A percentile compares a stretch with the other conserved stretches of the same genome.
Conservation (phyloP, 2,888 invertebrate genomes). For the Heliconius ismenius region DNA sequence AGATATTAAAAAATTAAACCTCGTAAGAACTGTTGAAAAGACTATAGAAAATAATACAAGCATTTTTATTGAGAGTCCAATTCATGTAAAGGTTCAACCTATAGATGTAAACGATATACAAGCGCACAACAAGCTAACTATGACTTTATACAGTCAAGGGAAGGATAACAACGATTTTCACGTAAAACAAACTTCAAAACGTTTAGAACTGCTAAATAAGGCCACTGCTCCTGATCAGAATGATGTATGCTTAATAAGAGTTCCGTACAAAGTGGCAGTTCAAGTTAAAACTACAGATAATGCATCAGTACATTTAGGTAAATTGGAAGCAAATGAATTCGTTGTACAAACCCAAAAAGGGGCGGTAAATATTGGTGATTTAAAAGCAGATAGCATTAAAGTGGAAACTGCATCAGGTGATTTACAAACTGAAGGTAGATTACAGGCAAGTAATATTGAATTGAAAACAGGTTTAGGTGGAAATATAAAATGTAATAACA, state of each 20-base stretch:
- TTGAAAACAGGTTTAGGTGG: slow-evolving; percentile 70
- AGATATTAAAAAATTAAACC: slow-evolving; percentile 72
- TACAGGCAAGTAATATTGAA: slow-evolving; percentile 70
- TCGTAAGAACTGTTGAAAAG: slow-evolving; percentile 76
- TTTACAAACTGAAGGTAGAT: slow-evolving; percentile 63
- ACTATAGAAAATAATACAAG: slow-evolving; percentile 73
- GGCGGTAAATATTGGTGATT: slow-evolving; percentile 59
- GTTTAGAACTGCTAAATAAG: slow-evolving; percentile 73
- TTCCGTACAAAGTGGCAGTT: slow-evolving; percentile 76
- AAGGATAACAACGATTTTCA: slow-evolving; percentile 73
- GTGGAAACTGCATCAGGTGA: slow-evolving; percentile 69
- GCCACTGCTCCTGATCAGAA: slow-evolving; percentile 68
- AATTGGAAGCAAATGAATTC: slow-evolving; percentile 74
- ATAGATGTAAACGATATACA: slow-evolving; percentile 73
- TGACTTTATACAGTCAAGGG: slow-evolving; percentile 74
- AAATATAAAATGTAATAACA: slow-evolving; percentile 69
- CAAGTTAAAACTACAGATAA: slow-evolving; percentile 71
- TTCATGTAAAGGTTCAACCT: slow-evolving; percentile 76
- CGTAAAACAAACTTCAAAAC: slow-evolving; percentile 75
- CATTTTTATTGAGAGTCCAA: slow-evolving; percentile 78
- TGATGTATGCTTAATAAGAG: slow-evolving; percentile 75
- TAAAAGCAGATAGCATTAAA: slow-evolving; percentile 72
- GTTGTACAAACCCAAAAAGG: slow-evolving; percentile 75
- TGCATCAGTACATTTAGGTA: slow-evolving; percentile 70
- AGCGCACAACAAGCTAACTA: slow-evolving; percentile 73